Evolutionary conservation across 2,888 invertebrate species (phyloP), one percentile per base, ranked within the genome.

Genomic region (Parnassius glacialis): DNA sequence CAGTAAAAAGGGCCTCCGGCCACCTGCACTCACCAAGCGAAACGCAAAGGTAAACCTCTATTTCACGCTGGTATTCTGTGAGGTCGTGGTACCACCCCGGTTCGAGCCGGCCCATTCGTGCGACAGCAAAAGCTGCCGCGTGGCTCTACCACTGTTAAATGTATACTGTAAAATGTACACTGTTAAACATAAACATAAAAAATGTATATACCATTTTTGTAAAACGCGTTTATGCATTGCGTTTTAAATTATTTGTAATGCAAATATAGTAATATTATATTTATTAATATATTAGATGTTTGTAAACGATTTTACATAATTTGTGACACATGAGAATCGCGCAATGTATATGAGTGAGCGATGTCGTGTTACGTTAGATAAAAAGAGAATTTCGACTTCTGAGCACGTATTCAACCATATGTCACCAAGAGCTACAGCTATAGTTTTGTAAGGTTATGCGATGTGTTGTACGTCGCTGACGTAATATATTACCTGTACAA

Each of bases 401-500:
- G 68, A 71, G 75, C 83, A 83, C 81, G 82, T 83, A 67, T 67
- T 54, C 50, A 52, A 64, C 71, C 69, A 72, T 70, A 74, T 74
- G 74, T 74, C 74, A 73, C 67, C 66, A 61, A 66, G 53, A 65
- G 68, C 68, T 71, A 72, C 64, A 66, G 68, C 68, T 71, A 71
- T 75, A 76, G 77, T 81, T 80, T 81, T 78, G 84, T 82, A 83
- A 84, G 78, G 68, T 70, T 76, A 75, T 73, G 73, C 73, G 69
- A 79, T 79, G 79, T 81, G 83, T 76, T 68, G 64, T 66, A 76
- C 67, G 68, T 66, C 59, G 67, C 69, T 84, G 79, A 81, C 78
- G 84, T 83, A 85, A 87, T 73, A 60, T 67, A 56, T 50, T 63
- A 72, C 67, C 68, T 73, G 74, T 70, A 71, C 73, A 16, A 79